phyloP scores from a whole-genome alignment of 2,888 invertebrate species.

The Epiblema foenella region DNA sequence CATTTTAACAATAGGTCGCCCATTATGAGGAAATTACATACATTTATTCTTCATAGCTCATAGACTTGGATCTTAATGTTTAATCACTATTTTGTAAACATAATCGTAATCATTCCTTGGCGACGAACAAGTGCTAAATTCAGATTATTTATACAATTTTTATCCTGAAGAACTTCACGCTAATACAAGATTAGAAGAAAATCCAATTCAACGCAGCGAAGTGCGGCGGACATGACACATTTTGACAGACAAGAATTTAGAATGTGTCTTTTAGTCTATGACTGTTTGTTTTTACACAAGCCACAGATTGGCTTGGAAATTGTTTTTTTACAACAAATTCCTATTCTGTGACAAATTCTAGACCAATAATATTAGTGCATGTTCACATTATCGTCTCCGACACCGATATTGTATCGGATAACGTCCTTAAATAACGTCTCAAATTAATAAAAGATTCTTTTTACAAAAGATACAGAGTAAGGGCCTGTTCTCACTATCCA shows the following conservation, averaged over 20 bases:
- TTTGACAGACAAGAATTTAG: not conserved
- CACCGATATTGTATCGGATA: too few relatives aligned
- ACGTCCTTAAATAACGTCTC: too few relatives aligned
- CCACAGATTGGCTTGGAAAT: not conserved
- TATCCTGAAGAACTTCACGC: conserved; percentile 81
- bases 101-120: conserved; percentile 52
- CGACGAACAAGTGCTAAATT: conserved; percentile 61
- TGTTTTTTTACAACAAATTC: too few relatives aligned
- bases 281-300: not conserved
- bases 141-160: conserved; percentile 70
- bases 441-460: too few relatives aligned
- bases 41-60: conserved; percentile 41
- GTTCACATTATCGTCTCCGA: too few relatives aligned
- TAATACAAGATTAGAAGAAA: conserved; percentile 69
- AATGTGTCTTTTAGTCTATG: not conserved
- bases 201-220: conserved; percentile 51
- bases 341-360: too few relatives aligned
- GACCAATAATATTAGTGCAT: too few relatives aligned
- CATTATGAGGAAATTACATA: conserved; percentile 67
- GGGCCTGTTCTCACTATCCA: too few relatives aligned
- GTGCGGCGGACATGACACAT: conserved; percentile 50
- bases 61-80: conserved; percentile 3
- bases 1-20: conserved; percentile 81
- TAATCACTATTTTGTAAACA: conserved; percentile 63
- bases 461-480: too few relatives aligned